phyloP scores from a whole-genome alignment of 1,140 invertebrate species.

The Ectropis grisescens region DNA sequence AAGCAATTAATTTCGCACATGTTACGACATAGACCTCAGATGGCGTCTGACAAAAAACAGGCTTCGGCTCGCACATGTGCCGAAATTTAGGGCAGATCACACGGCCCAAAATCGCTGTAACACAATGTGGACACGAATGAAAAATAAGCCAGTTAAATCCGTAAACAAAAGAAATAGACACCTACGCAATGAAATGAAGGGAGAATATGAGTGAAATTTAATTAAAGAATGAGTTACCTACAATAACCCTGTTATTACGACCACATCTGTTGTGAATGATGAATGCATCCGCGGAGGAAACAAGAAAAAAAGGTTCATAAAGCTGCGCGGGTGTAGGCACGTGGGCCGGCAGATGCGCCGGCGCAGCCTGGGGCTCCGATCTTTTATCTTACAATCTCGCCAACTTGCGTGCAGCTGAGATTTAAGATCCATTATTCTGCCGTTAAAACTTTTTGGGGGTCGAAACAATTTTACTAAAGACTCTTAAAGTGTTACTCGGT shows the following conservation, averaged over 20 bases:
- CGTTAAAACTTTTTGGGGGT: constrained; percentile 10
- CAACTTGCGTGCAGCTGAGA: constrained; percentile 34
- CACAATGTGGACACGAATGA: no score
- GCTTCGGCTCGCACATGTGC: constrained; percentile 37
- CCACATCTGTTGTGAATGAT: constrained; percentile 57
- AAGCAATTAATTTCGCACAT: constrained; percentile 47
- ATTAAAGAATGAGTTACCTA: constrained; percentile 52
- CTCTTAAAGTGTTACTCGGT: background rate
- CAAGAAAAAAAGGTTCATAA: constrained; percentile 52
- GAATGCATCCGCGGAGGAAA: constrained; percentile 41
- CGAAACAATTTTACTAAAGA: constrained; percentile 11
- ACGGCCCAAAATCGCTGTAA: no score
- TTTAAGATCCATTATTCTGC: constrained; percentile 46
- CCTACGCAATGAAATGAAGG: constrained; percentile 16
- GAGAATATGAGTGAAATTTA: constrained; percentile 46
- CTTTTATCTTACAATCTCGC: constrained; percentile 43
- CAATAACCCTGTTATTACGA: constrained; percentile 46
- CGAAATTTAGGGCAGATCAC: constrained; percentile 30
- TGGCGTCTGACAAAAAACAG: constrained; percentile 61
- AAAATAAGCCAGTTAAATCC: constrained; percentile 21
- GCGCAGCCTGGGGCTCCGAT: constrained; percentile 29
- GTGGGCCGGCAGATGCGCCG: constrained; percentile 61
- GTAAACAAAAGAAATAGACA: constrained; percentile 23
- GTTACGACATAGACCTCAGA: constrained; percentile 44
- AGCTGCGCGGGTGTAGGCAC: constrained; percentile 50